Evolutionary conservation across 2,113 vertebrate genomes (phyloP), one percentile per base, ranked within the genome.

Genomic region (Ictalurus furcatus): DNA sequence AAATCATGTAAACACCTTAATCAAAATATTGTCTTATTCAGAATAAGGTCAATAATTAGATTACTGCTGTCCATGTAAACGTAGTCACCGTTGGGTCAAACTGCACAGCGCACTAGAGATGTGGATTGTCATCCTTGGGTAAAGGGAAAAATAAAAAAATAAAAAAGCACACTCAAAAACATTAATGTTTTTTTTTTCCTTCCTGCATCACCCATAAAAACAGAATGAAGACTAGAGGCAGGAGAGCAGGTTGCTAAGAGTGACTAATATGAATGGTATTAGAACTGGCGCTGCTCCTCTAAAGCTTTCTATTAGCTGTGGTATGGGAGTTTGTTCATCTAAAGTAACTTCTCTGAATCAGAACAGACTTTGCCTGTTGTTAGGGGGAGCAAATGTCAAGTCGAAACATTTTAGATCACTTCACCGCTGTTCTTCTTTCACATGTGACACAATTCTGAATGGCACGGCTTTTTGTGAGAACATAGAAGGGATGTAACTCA

Each of bases 241-340:
- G 61, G 59, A 37, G 34, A 44, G n/a, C 19, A 71, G 52, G 67
- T 40, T 61, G 30, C 17, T 48, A 78, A 28, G n/a, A 89, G 58
- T 52, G 19, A 81, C 40, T 80, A 80, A 54, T 74, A 74, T 25
- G 40, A 61, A 23, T 65, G 30, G 85, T 40, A 87, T 79, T 28
- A 71, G 34, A 73, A 40, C 80, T 88, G 74, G 71, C 11, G 23
- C 25, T 90, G 58, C 44, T 87, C 40, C 81, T 74, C 40, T 76
- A 81, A 82, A 76, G 44, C 65, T 44, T 25, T 11, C 71, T 59
- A 28, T 87, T 37, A 56, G 58, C 59, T 52, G 23, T 73, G 85
- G 85, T 79, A 90, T 89, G 89, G 34, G n/a, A 56, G 87, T 89
- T 91, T 79, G 87, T 89, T 87, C 17, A n/a, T 85, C 84, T 85